Base-by-base conservation (phyloP, 2,888 invertebrate species). In the Nomada lathburiana region DNA sequence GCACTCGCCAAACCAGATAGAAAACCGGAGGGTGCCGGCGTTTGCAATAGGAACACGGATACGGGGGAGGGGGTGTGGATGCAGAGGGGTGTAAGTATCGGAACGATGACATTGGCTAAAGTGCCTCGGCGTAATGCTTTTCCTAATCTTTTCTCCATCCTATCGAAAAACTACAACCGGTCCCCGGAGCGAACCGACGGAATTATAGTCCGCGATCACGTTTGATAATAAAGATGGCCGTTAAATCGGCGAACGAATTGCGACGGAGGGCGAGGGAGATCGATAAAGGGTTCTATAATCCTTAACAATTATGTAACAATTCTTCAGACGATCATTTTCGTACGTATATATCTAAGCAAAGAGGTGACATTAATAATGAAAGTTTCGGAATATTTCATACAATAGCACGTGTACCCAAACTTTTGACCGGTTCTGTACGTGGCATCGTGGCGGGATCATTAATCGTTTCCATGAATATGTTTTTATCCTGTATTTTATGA, bases 61-160 rank as follows among this genome's bases (percentile, higher is more conserved):
- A 50, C 10, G 47, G 2, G 52, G 71, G 62, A 11, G 65, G 60
- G 63, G 26, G 50, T 36, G 42, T 53, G 76, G 78, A 36, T 64
- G 72, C 74, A 16, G 29, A 50, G 16, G 83, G 74, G 68, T 68
- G 74, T 76, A 85, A 85, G 85, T 87, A 89, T 88, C 85, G 87
- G 84, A 88, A 88, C 86, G 86, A 87, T 83, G 83, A 86, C 88
- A 90, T 90, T 88, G 90, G 86, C 90, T 86, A 89, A 91, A 91
- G 89, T 90, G 86, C 88, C 87, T 84, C 76, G 80, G 50, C 71
- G 82, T 82, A 88, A 88, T 83, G 86, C 85, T 86, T 87, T 86
- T 84, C 87, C 89, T 89, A 89, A 90, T 89, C 89, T 89, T 89
- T 89, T 87, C 86, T 88, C 83, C 83, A 78, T 84, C 83, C 80